phyloP scores from a whole-genome alignment of 2,888 invertebrate genomes.

The Perizoma affinitatum region DNA sequence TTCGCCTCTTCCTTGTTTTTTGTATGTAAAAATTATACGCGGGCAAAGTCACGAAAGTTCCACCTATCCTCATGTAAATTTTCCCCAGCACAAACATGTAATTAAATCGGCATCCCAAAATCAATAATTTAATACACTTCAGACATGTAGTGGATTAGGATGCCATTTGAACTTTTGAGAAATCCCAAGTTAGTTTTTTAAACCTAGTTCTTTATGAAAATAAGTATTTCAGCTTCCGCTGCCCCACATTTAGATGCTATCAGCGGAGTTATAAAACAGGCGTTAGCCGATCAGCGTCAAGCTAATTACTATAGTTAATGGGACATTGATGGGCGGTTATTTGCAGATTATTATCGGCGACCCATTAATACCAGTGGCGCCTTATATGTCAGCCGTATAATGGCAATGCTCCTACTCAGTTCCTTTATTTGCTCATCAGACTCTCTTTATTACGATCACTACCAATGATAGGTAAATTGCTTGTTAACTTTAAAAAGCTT shows the following conservation, averaged over 20 bases:
- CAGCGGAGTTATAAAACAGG: constrained; percentile 12
- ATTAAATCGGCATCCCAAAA: constrained; percentile 4
- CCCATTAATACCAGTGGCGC: constrained; percentile 19
- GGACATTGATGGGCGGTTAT: constrained; percentile 18
- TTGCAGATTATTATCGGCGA: constrained; percentile 22
- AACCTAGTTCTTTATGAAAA: too few relatives aligned
- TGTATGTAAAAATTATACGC: too few relatives aligned
- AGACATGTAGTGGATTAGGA: not conserved
- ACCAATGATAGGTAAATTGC: not conserved
- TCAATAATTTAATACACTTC: constrained; percentile 1
- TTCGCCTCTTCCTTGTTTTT: too few relatives aligned
- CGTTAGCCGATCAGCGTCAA: constrained; percentile 14
- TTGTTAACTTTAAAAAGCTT: too few relatives aligned
- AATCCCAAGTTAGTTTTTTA: not conserved
- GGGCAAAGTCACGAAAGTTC: too few relatives aligned
- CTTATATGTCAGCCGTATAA: constrained; percentile 21
- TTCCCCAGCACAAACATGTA: not conserved
- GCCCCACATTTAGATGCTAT: constrained; percentile 2
- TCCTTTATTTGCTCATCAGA: constrained; percentile 13
- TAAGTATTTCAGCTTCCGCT: too few relatives aligned
- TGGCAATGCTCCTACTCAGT: constrained; percentile 7
- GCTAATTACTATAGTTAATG: constrained; percentile 12
- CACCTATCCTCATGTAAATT: not conserved
- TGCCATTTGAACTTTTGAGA: constrained; percentile 2
- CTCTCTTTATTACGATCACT: not conserved